Percentiles rank a stretch among this genome's conserved stretches.
Evolutionary conservation across 2,888 invertebrate genomes (phyloP).

Genomic region (Homarus gammarus): DNA sequence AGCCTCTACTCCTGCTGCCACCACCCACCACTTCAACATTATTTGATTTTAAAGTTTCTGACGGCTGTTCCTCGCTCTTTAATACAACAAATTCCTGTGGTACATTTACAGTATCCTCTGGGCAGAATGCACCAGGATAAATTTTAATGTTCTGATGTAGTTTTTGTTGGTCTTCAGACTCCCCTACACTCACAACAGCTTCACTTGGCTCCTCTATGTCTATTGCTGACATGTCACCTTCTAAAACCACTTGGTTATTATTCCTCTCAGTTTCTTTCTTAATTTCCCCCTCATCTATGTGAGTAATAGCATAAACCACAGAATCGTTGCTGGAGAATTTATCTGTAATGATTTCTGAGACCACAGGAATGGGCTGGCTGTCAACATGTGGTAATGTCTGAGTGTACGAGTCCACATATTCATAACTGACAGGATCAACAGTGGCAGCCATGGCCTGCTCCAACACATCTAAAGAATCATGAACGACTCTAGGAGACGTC

Average conservation of each 20-base stretch:
- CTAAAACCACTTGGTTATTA: not conserved
- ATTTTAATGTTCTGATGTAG: constrained; percentile 5
- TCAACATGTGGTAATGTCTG: constrained; percentile 26
- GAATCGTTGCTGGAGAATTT: constrained; percentile 22
- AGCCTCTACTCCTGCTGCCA: not conserved
- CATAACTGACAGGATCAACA: constrained; percentile 34
- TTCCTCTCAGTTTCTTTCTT: not conserved
- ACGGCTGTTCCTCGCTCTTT: constrained; percentile 3
- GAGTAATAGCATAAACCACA: constrained; percentile 30
- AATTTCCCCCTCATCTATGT: constrained; percentile 21
- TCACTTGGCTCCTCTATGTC: not conserved
- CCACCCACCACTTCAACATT: constrained; percentile 1
- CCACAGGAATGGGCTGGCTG: not conserved
- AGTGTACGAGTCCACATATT: constrained; percentile 53
- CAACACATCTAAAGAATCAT: constrained; percentile 23
- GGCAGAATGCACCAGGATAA: constrained; percentile 11
- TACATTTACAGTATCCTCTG: not conserved
- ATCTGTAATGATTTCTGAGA: constrained; percentile 35
- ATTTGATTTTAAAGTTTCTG: not conserved
- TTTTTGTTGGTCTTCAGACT: not conserved
- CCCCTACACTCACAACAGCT: not conserved
- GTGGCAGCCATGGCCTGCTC: constrained; percentile 41
- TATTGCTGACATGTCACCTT: not conserved
- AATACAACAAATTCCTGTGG: constrained; percentile 33
- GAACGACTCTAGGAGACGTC: constrained; percentile 12